phyloP scores from a whole-genome alignment of 2,888 invertebrate genomes.

The Phaedon cochleariae region DNA sequence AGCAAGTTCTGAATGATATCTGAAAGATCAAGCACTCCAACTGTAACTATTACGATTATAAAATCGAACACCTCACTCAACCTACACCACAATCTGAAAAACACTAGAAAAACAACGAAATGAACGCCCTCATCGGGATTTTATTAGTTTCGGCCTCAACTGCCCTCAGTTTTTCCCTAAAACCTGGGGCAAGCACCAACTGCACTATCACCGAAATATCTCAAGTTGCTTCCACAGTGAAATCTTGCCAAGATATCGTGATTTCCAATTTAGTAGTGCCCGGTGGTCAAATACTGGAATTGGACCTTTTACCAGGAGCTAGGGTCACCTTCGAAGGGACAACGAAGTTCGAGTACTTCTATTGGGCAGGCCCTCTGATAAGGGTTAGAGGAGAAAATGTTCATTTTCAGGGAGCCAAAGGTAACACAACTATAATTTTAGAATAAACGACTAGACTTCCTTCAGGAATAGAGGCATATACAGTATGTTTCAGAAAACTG shows the following conservation, averaged over 20 bases:
- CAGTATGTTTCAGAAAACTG: too few species aligned
- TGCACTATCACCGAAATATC: constrained; percentile 24
- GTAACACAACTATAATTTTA: constrained; percentile 6
- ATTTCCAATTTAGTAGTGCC: constrained; percentile 29
- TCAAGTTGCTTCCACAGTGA: constrained; percentile 15
- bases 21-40: too few species aligned
- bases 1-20: too few species aligned
- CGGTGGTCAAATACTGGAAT: constrained; percentile 20
- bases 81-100: background rate
- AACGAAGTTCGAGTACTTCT: constrained; percentile 21
- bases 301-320: constrained; percentile 19
- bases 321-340: constrained; percentile 26
- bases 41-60: too few species aligned
- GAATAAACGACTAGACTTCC: too few species aligned
- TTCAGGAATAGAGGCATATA: too few species aligned
- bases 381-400: constrained; percentile 25
- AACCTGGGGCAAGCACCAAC: background rate
- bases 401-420: constrained; percentile 24
- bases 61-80: too few species aligned
- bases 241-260: constrained; percentile 21
- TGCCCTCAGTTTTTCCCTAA: background rate
- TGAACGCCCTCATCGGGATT: background rate
- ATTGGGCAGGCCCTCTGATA: constrained; percentile 30
- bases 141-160: background rate
- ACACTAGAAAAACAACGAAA: background rate